Evolutionary conservation across 2,113 vertebrate genomes (phyloP).

Genomic region (Procavia capensis): DNA sequence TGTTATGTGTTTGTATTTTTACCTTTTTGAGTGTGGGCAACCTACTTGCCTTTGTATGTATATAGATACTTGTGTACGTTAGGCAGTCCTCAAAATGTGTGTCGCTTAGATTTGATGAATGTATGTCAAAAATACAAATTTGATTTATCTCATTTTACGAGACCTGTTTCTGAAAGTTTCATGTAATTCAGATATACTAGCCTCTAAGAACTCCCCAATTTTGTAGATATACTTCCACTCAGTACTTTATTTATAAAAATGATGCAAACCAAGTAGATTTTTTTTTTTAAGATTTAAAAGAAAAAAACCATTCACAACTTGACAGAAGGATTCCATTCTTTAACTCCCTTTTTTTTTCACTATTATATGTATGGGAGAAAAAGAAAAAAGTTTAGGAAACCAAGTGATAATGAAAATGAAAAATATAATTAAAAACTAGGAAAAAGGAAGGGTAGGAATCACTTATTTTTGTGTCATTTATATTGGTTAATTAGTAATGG

Average conservation of each 20-base stretch:
- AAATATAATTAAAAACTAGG: neutral
- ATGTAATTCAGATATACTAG: neutral
- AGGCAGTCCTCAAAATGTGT: neutral
- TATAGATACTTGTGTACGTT: neutral
- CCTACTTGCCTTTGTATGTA: neutral
- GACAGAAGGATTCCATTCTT: neutral
- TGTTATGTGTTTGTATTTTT: neutral
- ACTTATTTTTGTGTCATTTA: neutral
- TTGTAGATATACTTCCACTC: neutral
- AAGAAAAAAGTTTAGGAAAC: conserved; percentile 6
- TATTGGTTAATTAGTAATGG: neutral
- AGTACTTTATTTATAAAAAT: conserved; percentile 17
- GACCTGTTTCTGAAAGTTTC: conserved; percentile 9
- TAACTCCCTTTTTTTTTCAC: neutral
- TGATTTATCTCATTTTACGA: conserved; percentile 10
- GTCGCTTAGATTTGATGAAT: neutral
- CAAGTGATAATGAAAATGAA: neutral
- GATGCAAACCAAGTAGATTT: neutral
- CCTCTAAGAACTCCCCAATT: neutral
- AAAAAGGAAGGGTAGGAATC: neutral
- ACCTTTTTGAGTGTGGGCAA: neutral
- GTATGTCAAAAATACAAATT: neutral
- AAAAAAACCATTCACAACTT: neutral
- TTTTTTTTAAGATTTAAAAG: neutral
- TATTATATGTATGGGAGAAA: neutral